phyloP scores from a whole-genome alignment of 2,888 invertebrate species.

The Bugulina stolonifera region DNA sequence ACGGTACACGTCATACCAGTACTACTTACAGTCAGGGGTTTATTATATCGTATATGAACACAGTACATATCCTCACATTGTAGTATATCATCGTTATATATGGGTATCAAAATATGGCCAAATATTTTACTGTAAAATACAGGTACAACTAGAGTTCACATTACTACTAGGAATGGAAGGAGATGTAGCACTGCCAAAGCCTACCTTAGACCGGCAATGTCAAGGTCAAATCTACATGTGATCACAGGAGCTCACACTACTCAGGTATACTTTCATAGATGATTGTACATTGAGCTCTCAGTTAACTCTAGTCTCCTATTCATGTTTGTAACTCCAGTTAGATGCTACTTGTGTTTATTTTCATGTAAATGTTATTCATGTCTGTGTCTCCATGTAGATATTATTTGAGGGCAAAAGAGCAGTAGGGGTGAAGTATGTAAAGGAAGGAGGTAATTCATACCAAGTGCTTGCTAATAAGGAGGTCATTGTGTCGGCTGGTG shows the following conservation, averaged over 20 bases:
- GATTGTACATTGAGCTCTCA: too few relatives aligned
- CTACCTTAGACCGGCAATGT: slow-evolving; percentile 41
- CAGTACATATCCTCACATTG: too few relatives aligned
- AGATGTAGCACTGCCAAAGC: slow-evolving; percentile 45
- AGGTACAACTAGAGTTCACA: slow-evolving; percentile 37
- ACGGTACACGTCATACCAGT: slow-evolving; percentile 3
- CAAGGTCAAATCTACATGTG: slow-evolving; percentile 40
- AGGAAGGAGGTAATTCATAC: slow-evolving; percentile 35
- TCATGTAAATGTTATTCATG: too few relatives aligned
- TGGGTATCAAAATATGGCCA: too few relatives aligned
- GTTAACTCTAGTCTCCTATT: too few relatives aligned
- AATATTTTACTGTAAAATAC: too few relatives aligned
- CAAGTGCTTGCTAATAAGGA: slow-evolving; percentile 38
- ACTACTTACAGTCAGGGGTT: too few relatives aligned
- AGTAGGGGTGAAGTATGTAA: slow-evolving; percentile 39
- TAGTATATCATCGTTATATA: too few relatives aligned
- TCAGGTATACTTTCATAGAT: slow-evolving; percentile 34
- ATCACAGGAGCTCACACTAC: slow-evolving; percentile 37
- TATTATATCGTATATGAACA: too few relatives aligned
- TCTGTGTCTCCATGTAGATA: slow-evolving; percentile 33
- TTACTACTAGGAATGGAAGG: slow-evolving; percentile 41
- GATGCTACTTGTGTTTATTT: too few relatives aligned
- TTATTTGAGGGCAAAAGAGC: slow-evolving; percentile 39
- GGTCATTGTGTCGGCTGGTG: slow-evolving; percentile 50
- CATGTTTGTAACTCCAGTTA: too few relatives aligned